Percentiles rank a stretch among this genome's conserved stretches.
phyloP scores from a whole-genome alignment of 2,888 invertebrate genomes.

The Monochamus alternatus region DNA sequence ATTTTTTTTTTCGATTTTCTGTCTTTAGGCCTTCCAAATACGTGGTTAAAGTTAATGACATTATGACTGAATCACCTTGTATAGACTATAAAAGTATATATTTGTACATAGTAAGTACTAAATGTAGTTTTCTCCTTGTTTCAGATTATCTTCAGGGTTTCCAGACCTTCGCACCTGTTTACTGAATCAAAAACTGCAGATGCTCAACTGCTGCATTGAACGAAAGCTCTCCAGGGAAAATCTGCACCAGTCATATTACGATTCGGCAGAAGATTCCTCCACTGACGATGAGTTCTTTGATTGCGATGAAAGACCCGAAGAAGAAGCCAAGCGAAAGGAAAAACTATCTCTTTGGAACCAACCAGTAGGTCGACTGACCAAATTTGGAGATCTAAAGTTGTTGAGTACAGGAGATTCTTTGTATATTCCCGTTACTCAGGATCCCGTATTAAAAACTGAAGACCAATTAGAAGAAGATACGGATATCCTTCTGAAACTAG shows the following conservation, averaged over 20 bases:
- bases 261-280: conserved; percentile 68
- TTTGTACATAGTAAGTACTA: too few species aligned
- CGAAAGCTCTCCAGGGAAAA: conserved; percentile 74
- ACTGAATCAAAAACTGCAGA: conserved; percentile 93
- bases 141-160: conserved; percentile 84
- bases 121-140: conserved; percentile 61
- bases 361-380: conserved; percentile 76
- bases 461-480: conserved; percentile 96
- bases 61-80: too few species aligned
- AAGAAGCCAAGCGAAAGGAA: conserved; percentile 63
- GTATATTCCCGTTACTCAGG: conserved; percentile 89
- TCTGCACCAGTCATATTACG: conserved; percentile 66
- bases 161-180: conserved; percentile 93
- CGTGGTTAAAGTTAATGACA: too few species aligned
- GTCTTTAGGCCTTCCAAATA: too few species aligned
- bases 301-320: conserved; percentile 74
- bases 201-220: conserved; percentile 86
- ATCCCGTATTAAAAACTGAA: conserved; percentile 97
- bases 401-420: conserved; percentile 81
- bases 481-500: conserved; percentile 88
- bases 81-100: too few species aligned
- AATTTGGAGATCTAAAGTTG: conserved; percentile 79
- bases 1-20: too few species aligned
- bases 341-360: conserved; percentile 74
- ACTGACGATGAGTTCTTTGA: conserved; percentile 87